Conservation (phyloP, 2,113 vertebrate genomes). For the Pristiophorus japonicus region DNA sequence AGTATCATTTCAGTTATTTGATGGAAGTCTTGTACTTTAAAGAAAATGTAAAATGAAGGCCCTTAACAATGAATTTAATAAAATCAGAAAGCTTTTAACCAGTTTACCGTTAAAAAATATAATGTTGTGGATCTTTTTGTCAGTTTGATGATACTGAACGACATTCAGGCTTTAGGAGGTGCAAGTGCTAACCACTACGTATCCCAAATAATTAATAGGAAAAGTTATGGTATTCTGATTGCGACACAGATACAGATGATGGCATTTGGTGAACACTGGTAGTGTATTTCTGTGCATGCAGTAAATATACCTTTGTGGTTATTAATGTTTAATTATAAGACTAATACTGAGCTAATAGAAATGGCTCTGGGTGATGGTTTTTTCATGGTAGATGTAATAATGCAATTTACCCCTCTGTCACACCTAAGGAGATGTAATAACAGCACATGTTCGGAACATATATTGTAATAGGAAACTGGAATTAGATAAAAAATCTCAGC, state of each 20-base stretch:
- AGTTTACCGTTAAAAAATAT: background rate
- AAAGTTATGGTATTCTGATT: background rate
- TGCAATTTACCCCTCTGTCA: slow-evolving; percentile 33
- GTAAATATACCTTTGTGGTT: slow-evolving; percentile 27
- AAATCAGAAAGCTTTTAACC: slow-evolving; percentile 19
- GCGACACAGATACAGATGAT: background rate
- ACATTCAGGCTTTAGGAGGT: background rate
- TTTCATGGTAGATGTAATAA: slow-evolving; percentile 32
- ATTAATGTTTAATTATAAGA: slow-evolving; percentile 38
- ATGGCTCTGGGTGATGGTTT: slow-evolving; percentile 30
- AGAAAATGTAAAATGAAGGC: background rate
- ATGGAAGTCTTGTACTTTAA: slow-evolving; percentile 21
- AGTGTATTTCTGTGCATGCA: background rate
- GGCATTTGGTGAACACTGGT: background rate
- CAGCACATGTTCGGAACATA: background rate
- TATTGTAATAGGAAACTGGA: slow-evolving; percentile 22
- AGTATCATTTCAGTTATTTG: slow-evolving; percentile 32
- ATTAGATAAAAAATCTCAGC: slow-evolving; percentile 7
- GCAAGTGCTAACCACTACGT: background rate
- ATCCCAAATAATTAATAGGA: slow-evolving; percentile 26
- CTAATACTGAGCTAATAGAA: slow-evolving; percentile 32
- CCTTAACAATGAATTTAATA: slow-evolving; percentile 3
- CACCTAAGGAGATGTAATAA: slow-evolving; percentile 34
- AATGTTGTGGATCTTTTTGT: background rate
- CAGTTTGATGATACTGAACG: background rate